phyloP scores from a whole-genome alignment of 2,113 vertebrate species.

The Lophochroa leadbeateri region DNA sequence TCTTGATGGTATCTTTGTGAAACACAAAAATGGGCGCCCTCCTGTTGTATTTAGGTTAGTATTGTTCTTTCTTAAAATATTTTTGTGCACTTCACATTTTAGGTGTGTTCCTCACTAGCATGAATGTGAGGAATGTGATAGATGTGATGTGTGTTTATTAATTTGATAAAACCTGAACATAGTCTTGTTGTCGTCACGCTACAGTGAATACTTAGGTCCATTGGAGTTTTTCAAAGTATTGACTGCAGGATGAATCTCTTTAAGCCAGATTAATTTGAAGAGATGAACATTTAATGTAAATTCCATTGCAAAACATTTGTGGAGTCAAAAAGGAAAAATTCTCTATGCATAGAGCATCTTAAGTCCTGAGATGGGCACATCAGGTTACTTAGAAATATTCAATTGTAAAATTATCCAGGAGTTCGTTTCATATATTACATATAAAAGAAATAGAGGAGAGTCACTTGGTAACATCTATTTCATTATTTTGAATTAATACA shows the following conservation, averaged over 20 bases:
- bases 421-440: neutral
- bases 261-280: neutral
- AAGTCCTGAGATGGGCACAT: neutral
- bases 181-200: accelerated
- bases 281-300: neutral
- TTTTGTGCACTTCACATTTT: neutral
- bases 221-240: neutral
- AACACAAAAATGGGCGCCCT: slow-evolving; percentile 90
- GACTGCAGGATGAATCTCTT: neutral
- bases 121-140: neutral
- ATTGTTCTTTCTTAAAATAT: neutral
- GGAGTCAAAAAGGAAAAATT: neutral
- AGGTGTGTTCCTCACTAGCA: neutral
- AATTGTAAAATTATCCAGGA: neutral
- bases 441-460: neutral
- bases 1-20: slow-evolving; percentile 94
- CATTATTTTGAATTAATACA: neutral
- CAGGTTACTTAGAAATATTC: neutral
- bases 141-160: neutral
- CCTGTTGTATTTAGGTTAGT: slow-evolving; percentile 88
- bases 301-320: neutral
- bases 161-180: neutral
- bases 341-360: neutral
- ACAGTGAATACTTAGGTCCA: neutral
- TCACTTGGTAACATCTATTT: neutral